Evolutionary conservation across 1,140 invertebrate species (phyloP).

Genomic region (Globodera rostochiensis): DNA sequence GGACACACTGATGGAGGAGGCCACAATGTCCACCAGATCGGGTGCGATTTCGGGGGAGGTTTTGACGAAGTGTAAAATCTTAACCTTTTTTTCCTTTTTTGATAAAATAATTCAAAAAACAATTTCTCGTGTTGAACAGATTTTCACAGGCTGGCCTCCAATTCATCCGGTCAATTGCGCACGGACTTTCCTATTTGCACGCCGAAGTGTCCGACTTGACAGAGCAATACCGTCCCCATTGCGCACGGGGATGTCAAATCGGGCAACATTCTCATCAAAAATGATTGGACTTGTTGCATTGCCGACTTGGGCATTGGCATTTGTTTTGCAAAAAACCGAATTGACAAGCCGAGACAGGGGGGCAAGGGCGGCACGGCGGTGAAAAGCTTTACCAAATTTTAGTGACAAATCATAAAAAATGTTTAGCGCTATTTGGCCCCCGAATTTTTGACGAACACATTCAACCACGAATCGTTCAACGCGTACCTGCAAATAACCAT

Average conservation of each 20-base stretch:
- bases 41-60: conserved; percentile 59
- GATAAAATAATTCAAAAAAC: too few species aligned
- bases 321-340: conserved; percentile 71
- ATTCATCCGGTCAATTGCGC: conserved; percentile 88
- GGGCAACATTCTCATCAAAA: conserved; percentile 93
- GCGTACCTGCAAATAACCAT: conserved; percentile 73
- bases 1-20: conserved; percentile 2
- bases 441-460: conserved; percentile 81
- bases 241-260: conserved; percentile 93
- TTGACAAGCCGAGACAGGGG: conserved; percentile 67
- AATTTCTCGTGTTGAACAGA: too few species aligned
- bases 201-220: conserved; percentile 83
- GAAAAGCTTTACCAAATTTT: conserved; percentile 16
- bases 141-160: conserved; percentile 80
- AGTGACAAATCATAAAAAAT: neutral
- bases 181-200: conserved; percentile 87
- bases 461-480: conserved; percentile 69
- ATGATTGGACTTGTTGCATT: conserved; percentile 85
- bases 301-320: conserved; percentile 90
- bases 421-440: conserved; percentile 68
- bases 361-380: conserved; percentile 74
- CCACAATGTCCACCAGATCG: conserved; percentile 35
- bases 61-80: too few species aligned
- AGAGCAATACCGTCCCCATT: conserved; percentile 75
- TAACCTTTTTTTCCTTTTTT: too few species aligned